Conservation (phyloP, 2,113 vertebrate species). For the Albula goreensis region DNA sequence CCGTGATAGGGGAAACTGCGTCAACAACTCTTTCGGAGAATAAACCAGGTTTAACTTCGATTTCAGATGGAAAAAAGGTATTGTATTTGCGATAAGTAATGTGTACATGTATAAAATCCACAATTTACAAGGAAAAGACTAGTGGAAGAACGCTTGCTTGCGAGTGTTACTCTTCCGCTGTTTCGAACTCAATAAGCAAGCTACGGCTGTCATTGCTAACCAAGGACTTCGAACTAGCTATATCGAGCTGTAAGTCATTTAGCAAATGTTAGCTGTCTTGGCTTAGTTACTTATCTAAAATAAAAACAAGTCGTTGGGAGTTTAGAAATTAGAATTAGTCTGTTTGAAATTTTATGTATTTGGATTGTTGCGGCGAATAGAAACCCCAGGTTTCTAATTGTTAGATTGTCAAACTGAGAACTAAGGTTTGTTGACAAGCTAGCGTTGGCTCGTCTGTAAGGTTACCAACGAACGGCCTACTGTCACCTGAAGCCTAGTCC, state of each 20-base stretch:
- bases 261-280: neutral
- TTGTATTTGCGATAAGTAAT: constrained; percentile 24
- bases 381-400: neutral
- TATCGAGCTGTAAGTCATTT: neutral
- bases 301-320: neutral
- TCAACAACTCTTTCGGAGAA: constrained; percentile 61
- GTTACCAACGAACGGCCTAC: too few relatives aligned
- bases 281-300: neutral
- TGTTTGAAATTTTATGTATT: neutral
- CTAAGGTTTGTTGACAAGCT: neutral
- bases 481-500: too few relatives aligned
- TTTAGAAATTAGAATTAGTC: neutral
- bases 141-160: neutral
- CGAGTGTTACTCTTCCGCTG: neutral
- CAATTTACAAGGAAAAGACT: neutral
- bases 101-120: neutral
- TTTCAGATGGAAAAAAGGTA: constrained; percentile 60
- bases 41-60: constrained; percentile 41
- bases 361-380: neutral
- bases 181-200: neutral
- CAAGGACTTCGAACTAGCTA: neutral
- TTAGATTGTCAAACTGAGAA: neutral
- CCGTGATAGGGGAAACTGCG: constrained; percentile 68
- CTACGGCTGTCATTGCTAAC: neutral
- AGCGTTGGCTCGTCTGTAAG: too few relatives aligned